phyloP scores from a whole-genome alignment of 2,888 invertebrate species.

The Drosophila aldrichi region DNA sequence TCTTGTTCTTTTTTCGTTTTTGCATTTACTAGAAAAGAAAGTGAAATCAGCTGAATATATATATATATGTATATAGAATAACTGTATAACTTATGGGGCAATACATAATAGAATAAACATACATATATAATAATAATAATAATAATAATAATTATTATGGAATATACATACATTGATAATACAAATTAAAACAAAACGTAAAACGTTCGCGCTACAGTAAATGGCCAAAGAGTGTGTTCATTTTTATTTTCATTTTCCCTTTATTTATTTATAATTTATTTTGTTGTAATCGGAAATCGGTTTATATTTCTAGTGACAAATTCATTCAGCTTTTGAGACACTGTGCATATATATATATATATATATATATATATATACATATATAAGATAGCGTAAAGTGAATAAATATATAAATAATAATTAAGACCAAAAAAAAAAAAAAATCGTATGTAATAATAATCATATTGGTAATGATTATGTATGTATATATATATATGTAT shows the following conservation, averaged over 20 bases:
- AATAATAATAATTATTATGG: conserved; percentile 38
- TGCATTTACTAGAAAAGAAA: conserved; percentile 16
- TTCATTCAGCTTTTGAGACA: conserved; percentile 38
- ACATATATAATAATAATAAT: conserved; percentile 18
- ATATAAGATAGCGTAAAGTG: conserved; percentile 13
- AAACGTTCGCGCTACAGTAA: conserved; percentile 42
- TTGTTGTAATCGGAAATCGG: neutral
- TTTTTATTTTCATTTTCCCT: too few species aligned
- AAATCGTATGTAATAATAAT: conserved; percentile 43
- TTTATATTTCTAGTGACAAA: conserved; percentile 16
- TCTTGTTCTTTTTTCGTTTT: conserved; percentile 1
- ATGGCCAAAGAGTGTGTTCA: conserved; percentile 41
- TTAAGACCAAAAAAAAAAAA: conserved; percentile 25
- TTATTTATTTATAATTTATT: neutral
- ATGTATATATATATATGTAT: conserved; percentile 5
- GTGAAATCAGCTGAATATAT: conserved; percentile 28
- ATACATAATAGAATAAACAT: conserved; percentile 41
- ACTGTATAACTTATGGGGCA: conserved; percentile 46
- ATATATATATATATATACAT: neutral
- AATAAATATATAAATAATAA: conserved; percentile 40
- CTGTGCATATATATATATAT: conserved; percentile 1
- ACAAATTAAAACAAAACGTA: conserved; percentile 37
- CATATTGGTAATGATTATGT: conserved; percentile 28
- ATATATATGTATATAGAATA: conserved; percentile 36
- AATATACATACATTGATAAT: conserved; percentile 54